Percentiles rank a stretch among this genome's conserved stretches.
Conservation (phyloP, 2,797 vertebrate species). For the Cryptoblepharus egeriae region DNA sequence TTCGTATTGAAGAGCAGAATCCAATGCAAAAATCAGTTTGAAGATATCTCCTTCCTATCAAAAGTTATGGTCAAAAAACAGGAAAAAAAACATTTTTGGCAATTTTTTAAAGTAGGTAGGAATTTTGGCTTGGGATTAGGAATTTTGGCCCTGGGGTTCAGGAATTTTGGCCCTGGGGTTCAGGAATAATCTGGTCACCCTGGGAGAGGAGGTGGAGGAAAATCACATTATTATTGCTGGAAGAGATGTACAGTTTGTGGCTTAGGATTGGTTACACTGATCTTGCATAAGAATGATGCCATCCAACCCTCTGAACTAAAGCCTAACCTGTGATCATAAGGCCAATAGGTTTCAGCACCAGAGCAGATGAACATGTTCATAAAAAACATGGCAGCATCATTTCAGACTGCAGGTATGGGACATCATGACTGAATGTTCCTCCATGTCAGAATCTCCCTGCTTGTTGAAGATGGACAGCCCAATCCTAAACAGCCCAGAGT, state of each 20-base stretch:
- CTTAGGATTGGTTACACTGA: not conserved
- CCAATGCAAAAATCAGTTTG: too few species aligned
- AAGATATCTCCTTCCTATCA: too few species aligned
- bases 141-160: too few species aligned
- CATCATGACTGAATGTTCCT: not conserved
- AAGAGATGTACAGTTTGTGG: not conserved
- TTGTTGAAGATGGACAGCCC: too few species aligned
- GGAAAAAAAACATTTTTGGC: too few species aligned
- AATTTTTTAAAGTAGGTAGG: too few species aligned
- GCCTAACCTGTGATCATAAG: not conserved
- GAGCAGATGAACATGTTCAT: not conserved
- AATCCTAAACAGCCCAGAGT: too few species aligned
- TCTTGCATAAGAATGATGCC: not conserved
- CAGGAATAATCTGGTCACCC: too few species aligned
- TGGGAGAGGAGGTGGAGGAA: slow-evolving; percentile 23
- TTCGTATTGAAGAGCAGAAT: too few species aligned
- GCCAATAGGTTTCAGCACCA: not conserved
- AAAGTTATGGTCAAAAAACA: too few species aligned
- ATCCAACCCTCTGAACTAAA: not conserved
- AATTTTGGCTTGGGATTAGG: too few species aligned
- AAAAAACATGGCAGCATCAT: not conserved
- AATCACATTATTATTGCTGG: not conserved
- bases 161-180: too few species aligned
- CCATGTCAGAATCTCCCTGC: not conserved
- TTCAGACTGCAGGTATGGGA: not conserved